Evolutionary conservation across 2,113 vertebrate genomes (phyloP).

Genomic region (Elgaria multicarinata): DNA sequence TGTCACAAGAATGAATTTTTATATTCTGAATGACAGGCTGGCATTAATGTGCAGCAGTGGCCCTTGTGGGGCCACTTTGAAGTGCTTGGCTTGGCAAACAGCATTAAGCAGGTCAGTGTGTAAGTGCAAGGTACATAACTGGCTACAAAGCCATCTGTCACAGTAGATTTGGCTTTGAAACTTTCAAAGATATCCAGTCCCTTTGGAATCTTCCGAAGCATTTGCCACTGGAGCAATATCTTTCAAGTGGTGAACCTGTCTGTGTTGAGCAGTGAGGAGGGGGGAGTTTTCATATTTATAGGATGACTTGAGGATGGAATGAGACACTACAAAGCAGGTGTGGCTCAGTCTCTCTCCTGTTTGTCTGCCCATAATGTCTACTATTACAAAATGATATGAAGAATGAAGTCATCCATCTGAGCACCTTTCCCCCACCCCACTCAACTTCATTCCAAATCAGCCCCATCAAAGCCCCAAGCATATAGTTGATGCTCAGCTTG

Average conservation of each 20-base stretch:
- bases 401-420: background rate
- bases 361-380: background rate
- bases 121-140: background rate
- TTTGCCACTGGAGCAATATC: background rate
- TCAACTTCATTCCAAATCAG: background rate
- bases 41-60: conserved; percentile 74
- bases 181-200: conserved; percentile 8
- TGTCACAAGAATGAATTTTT: conserved; percentile 86
- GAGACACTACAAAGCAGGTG: background rate
- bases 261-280: background rate
- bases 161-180: conserved; percentile 13
- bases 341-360: background rate
- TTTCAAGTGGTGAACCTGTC: background rate
- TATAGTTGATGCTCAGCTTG: background rate
- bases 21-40: conserved; percentile 87
- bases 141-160: conserved; percentile 7
- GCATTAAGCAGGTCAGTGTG: conserved; percentile 85
- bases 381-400: background rate
- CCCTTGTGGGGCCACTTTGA: conserved; percentile 75
- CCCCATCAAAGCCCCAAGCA: background rate
- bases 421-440: background rate
- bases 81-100: conserved; percentile 82
- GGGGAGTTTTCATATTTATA: background rate
- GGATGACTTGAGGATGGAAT: background rate
- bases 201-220: background rate